Base-by-base conservation (phyloP, 2,113 vertebrate species). In the Anoplopoma fimbria region DNA sequence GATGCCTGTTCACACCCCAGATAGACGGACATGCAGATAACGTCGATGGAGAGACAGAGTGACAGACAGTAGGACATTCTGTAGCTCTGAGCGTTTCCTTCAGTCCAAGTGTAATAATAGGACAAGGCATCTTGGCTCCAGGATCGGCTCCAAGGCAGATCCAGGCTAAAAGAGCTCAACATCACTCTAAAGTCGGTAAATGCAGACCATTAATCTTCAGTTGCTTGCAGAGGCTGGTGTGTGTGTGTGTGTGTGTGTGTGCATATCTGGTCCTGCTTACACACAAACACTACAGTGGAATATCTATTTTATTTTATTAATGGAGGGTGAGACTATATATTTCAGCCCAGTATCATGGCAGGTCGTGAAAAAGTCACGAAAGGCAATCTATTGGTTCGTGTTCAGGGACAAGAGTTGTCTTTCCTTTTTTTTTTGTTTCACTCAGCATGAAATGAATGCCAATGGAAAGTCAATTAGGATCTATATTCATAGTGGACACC, bases 171-270 rank as follows among this genome's bases (percentile, higher is more conserved):
- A 70, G 58, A 75, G 75, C 69, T 87, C 57, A 74, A 60, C 80
- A 63, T 81, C 77, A 53, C 38, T 82, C 23, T 76, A 75, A 84
- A 84, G 81, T 86, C 12, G 38, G 53, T 75, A 77, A 87, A 83
- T 42, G 23, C 58, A 36, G 38, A 36, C 29, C 69, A 67, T 87
- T 81, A 77, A 84, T 89, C 79, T 78, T 85, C 47, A 49, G 4
- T 31, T 79, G 74, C 77, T 74, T 62, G 70, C 62, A 58, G 69
- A 27, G 42, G 17, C 47, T 33, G 7, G 47, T 75, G 60, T 63
- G 58, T 75, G 33, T 76, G 33, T 74, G 57, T n/a, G 38, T 34
- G 31, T 53, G 42, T 38, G 47, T 65, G 33, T 74, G 38, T 9
- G 31, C 4, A 15, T 65, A 13, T 81, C 57, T 47, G 31, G 38